Evolutionary conservation across 2,888 invertebrate genomes (phyloP), one percentile per base, ranked within the genome.

Genomic region (Drosophila barbarae): DNA sequence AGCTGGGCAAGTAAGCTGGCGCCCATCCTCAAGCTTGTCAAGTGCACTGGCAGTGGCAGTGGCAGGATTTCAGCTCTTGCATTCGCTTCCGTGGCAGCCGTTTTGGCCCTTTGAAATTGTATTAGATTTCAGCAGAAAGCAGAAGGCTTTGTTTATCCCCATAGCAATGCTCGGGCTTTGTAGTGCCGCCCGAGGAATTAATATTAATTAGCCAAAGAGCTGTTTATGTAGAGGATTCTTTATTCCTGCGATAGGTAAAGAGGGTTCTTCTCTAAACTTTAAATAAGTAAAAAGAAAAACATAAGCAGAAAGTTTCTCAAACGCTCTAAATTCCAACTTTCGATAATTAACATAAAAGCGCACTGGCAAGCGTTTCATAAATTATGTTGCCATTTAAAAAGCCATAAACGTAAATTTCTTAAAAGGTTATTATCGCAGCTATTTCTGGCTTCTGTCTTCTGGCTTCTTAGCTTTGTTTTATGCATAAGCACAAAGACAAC

Each of bases 51-150:
- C 66, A 74, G 60, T 64, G 70, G 77, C 73, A 74, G 53, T 54
- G 82, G 85, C 42, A 42, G 53, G 30, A 47, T 28, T 44, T 28
- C 6, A 28, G 41, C 41, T 23, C 7, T 41, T 41, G 36, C 61
- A 42, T 44, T 41, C 60, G 67, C 73, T 60, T 74, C 69, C 58
- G 55, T 52, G 50, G 55, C 55, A 50, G 35, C 56, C 44, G 41
- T 39, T 38, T 49, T 51, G 44, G 38, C 61, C 49, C 63, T 68
- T 77, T 82, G 77, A 82, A 79, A 73, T 53, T 55, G 69, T 81
- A 83, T 81, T 66, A 66, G 78, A 68, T 81, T 78, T 80, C 81
- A 42, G 63, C n/a, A 36, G 36, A 51, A 51, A 74, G 72, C 65
- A 69, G 71, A 69, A 69, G 71, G 69, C 64, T 64, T 63, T 69